Evolutionary conservation across 2,888 invertebrate genomes (phyloP).

Genomic region (Cheilosia vulpina): DNA sequence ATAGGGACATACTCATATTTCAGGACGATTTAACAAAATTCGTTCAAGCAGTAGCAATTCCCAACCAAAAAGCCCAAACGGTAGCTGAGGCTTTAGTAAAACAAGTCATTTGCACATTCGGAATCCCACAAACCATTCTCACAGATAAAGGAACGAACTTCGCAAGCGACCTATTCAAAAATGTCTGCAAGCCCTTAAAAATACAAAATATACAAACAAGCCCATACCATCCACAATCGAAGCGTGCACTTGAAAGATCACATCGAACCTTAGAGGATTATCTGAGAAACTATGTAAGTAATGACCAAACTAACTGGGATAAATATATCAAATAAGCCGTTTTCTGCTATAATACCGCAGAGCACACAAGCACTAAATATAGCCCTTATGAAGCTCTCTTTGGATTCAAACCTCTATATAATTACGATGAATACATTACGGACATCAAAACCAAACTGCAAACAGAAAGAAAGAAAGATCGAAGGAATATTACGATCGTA

Average conservation of each 20-base stretch:
- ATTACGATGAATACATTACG: neutral
- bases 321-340: neutral
- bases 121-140: neutral
- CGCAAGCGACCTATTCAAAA: constrained; percentile 23
- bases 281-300: neutral
- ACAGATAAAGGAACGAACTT: constrained; percentile 1
- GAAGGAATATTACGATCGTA: neutral
- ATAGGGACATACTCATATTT: no score
- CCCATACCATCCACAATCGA: constrained; percentile 6
- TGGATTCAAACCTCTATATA: neutral
- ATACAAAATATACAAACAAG: neutral
- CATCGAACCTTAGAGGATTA: constrained; percentile 6
- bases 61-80: neutral
- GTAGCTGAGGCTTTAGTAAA: constrained; percentile 5
- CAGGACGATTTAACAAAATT: neutral
- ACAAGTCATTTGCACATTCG: constrained; percentile 17
- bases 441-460: neutral
- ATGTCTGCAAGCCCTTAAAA: neutral
- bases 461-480: neutral
- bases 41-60: neutral
- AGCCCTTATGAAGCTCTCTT: neutral
- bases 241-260: constrained; percentile 1
- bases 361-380: constrained; percentile 8
- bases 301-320: constrained; percentile 2
- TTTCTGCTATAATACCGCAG: constrained; percentile 19